These are phyloP conservation scores for Baryphthengus martii DNA, from an alignment of 2,113 vertebrate species.

Conservation along the genomic window DNA sequence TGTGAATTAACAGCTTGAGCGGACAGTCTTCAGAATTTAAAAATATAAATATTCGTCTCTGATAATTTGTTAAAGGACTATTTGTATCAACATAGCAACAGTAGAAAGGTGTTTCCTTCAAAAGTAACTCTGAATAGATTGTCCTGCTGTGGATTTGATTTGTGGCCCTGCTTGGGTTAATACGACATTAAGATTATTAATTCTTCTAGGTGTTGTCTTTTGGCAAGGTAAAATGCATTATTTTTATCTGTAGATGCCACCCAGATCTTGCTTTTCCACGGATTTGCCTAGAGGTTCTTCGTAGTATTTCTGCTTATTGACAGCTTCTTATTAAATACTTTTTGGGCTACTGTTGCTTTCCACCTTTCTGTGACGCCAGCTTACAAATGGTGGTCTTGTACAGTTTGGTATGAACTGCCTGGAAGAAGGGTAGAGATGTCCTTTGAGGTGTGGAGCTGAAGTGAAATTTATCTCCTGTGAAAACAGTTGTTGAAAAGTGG, in stretches of 20 bases:
- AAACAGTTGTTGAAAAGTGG: neutral
- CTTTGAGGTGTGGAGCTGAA: neutral
- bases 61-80: neutral
- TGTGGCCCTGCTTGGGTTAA: neutral
- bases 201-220: neutral
- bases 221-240: neutral
- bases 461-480: neutral
- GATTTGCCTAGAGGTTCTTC: neutral
- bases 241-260: neutral
- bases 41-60: neutral
- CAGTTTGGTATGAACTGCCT: neutral
- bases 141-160: neutral
- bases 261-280: neutral
- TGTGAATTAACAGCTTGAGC: neutral
- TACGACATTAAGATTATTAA: neutral
- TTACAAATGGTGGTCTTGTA: neutral
- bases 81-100: neutral
- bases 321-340: neutral
- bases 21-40: neutral
- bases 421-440: neutral
- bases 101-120: neutral
- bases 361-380: neutral
- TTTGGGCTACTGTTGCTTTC: neutral
- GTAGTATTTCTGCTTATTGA: neutral
- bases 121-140: neutral